Conservation (phyloP, 2,888 invertebrate genomes). For the Tenthredo livida region DNA sequence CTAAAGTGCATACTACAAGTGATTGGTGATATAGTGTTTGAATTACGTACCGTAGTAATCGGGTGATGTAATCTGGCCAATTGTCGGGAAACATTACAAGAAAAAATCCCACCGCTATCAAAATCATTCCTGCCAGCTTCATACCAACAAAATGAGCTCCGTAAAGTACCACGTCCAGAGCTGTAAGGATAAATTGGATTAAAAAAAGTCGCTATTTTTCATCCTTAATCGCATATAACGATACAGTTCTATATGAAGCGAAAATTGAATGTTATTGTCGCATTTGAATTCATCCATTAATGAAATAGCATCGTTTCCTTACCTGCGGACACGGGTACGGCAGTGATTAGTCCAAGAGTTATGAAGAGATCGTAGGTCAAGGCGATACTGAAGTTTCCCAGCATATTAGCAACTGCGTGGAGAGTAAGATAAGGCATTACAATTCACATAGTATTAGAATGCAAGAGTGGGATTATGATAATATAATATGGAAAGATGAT, state of each 20-base stretch:
- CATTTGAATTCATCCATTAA: not conserved
- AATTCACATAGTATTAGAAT: not conserved
- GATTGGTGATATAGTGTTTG: conserved; percentile 61
- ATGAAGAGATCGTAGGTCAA: conserved; percentile 97
- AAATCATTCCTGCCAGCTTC: conserved; percentile 96
- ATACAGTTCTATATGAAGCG: not conserved
- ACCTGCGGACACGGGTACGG: conserved; percentile 97
- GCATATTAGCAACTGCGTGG: conserved; percentile 90
- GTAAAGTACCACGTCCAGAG: conserved; percentile 92
- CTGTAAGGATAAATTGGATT: conserved; percentile 78
- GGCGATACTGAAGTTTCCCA: conserved; percentile 96
- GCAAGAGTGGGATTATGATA: not conserved
- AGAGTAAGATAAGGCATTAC: not conserved
- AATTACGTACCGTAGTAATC: conserved; percentile 88
- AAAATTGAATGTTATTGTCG: not conserved
- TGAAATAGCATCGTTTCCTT: conserved; percentile 68
- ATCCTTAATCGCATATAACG: not conserved
- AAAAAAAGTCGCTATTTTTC: not conserved
- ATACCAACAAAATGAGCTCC: conserved; percentile 94
- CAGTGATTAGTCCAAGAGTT: conserved; percentile 94
- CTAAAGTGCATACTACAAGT: conserved; percentile 71
- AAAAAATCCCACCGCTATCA: conserved; percentile 94
- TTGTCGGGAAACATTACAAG: conserved; percentile 97
- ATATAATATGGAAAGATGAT: not conserved
- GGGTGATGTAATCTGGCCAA: conserved; percentile 97